Conservation (phyloP, 2,113 vertebrate genomes). For the Puffinus mauretanicus region DNA sequence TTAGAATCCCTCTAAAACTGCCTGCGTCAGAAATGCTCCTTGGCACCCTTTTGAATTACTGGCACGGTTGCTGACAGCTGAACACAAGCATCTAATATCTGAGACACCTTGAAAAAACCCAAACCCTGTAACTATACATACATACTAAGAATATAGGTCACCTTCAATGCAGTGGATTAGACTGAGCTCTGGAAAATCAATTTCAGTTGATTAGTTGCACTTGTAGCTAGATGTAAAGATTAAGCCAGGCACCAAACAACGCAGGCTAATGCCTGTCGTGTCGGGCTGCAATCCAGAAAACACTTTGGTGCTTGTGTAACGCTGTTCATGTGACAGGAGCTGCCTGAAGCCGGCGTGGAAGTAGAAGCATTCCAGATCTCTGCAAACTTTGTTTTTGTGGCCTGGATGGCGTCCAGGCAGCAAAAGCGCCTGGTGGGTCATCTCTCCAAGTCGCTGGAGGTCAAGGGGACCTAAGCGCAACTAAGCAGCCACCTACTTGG, state of each 20-base stretch:
- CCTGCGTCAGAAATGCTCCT: not conserved
- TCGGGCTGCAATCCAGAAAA: not conserved
- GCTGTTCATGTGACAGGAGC: fast-evolving
- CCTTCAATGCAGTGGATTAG: not conserved
- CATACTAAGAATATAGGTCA: not conserved
- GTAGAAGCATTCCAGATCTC: not conserved
- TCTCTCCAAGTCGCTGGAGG: not conserved
- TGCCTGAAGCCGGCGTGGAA: not conserved
- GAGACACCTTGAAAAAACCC: not conserved
- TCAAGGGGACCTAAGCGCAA: not conserved
- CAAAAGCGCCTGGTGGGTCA: not conserved
- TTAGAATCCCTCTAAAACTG: not conserved
- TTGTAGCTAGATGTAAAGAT: not conserved
- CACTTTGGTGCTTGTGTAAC: not conserved
- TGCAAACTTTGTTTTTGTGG: fast-evolving
- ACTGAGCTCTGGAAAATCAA: not conserved
- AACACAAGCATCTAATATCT: not conserved
- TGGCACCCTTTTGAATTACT: not conserved
- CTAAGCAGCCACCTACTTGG: not conserved
- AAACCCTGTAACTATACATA: not conserved
- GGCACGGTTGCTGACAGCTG: not conserved
- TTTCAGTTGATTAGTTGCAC: not conserved
- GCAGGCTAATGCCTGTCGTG: not conserved
- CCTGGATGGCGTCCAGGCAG: not conserved
- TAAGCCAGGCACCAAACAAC: not conserved